These are phyloP conservation scores for Rhynchopsitta pachyrhyncha DNA, from an alignment of 2,113 vertebrate genomes.

Conservation along the genomic window DNA sequence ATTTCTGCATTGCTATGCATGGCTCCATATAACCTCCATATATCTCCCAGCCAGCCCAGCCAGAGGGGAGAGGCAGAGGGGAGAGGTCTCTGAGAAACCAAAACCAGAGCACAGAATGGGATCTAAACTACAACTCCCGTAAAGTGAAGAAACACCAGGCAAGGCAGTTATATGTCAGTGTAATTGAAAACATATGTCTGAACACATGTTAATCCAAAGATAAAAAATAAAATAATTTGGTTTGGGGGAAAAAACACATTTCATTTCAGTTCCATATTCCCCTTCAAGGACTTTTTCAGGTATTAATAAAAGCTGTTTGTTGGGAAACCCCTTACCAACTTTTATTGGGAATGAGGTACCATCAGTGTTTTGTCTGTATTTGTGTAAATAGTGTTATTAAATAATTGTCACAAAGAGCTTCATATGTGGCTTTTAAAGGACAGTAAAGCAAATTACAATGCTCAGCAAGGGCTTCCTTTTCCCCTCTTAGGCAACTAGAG, in stretches of 20 bases:
- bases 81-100: background rate
- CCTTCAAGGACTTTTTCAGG: background rate
- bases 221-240: background rate
- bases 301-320: background rate
- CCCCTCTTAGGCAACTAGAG: accelerated
- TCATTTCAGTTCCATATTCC: background rate
- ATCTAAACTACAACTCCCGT: background rate
- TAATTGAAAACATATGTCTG: background rate
- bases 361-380: background rate
- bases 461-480: background rate
- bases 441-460: background rate
- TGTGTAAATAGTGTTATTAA: background rate
- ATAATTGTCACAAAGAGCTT: background rate
- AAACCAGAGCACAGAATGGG: background rate
- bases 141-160: background rate
- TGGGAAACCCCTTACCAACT: background rate
- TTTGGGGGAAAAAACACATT: accelerated
- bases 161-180: background rate
- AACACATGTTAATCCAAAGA: background rate
- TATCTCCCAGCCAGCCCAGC: background rate
- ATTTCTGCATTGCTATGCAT: background rate
- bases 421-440: background rate
- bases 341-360: background rate
- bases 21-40: background rate
- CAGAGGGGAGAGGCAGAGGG: background rate